Base-by-base conservation (phyloP, 2,888 invertebrate genomes). In the Lysandra coridon region DNA sequence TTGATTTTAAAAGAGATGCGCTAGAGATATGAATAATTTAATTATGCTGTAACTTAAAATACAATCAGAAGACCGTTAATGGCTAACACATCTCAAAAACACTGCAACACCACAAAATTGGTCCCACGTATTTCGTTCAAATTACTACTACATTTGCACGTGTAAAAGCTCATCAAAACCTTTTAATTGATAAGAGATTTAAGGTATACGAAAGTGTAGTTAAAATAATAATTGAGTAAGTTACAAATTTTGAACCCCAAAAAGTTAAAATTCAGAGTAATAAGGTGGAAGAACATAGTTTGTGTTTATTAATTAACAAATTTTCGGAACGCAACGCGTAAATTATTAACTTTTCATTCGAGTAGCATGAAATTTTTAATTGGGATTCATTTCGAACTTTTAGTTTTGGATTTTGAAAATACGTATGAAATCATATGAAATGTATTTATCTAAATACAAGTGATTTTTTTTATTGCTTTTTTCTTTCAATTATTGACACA, bases 291-390 rank as follows among this genome's bases (percentile, higher is more conserved):
- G 14, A 69, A 12, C 4, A 33, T 30, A 30, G 64, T 69, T 69
- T 37, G 64, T 10, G 10, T 64, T 33, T 69, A 69, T 69, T 69
- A 69, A 33, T 69, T 37, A 69, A 33, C 5, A 37, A 64, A 69
- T 37, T 37, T 64, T 64, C 64, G 0, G 30, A 69, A 37, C 69
- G 69, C 33, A 69, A 37, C 69, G 69, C 33, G 30, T 69, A 69
- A 33, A 69, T 69, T 69, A 69, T 17, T 69, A 69, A 69, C 33
- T 37, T 23, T 69, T 69, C 14, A 37, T 37, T 69, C 33, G 33
- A 37, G 33, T 69, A 69, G 33, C 33, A 37, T 33, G 5, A 69
- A 69, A 69, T 69, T 69, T 64, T 69, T 69, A 69, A 69, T 69
- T 69, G 69, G 17, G 33, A 69, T 69, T 69, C 12, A 69, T 69